Base-by-base conservation (phyloP, 2,888 invertebrate genomes). In the Tetragonula carbonaria region DNA sequence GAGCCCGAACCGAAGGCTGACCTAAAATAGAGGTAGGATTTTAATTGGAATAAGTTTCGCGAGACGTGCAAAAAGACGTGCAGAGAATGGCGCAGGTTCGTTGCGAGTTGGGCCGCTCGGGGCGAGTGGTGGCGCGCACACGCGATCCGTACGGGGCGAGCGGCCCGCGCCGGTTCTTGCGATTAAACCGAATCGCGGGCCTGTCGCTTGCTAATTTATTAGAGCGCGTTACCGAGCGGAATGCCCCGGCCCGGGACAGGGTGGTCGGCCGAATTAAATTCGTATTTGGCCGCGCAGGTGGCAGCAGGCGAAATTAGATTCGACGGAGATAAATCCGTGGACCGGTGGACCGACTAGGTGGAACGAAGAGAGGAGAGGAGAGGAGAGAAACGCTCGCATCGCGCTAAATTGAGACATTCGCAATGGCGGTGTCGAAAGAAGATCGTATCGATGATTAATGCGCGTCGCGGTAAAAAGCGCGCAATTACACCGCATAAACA, bases 31-130 rank as follows among this genome's bases (percentile, higher is more conserved):
- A 91, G 88, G 87, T 89, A 86, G 88, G 84, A 90, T 91, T 91
- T 92, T 91, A 91, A 92, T 92, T 92, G 90, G 88, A 90, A 90
- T 89, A 90, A 90, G 87, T 87, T 87, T 77, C 78, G 80, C 86
- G 87, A 77, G 66, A 50, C 66, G 70, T 59, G 63, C 82, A 88
- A 90, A 87, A 82, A 79, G 66, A 38, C 68, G 63, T 59, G 28
- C 82, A 81, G 57, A 59, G 57, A n/a, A 78, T 87, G 88, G 45
- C 45, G 45, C 45, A 8, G 45, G 1, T 90, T 90, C 84, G 84
- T 87, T 74, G 76, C 33, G 45, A 45, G 45, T 8, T 45, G 45
- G 71, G 81, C 84, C 75, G 80, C 83, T 89, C 85, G 88, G 86
- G 87, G 86, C 87, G 79, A 62, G 23, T 28, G 28, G 62, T 8